phyloP scores from a whole-genome alignment of 2,113 vertebrate genomes.

The Dendrocopos noguchii region DNA sequence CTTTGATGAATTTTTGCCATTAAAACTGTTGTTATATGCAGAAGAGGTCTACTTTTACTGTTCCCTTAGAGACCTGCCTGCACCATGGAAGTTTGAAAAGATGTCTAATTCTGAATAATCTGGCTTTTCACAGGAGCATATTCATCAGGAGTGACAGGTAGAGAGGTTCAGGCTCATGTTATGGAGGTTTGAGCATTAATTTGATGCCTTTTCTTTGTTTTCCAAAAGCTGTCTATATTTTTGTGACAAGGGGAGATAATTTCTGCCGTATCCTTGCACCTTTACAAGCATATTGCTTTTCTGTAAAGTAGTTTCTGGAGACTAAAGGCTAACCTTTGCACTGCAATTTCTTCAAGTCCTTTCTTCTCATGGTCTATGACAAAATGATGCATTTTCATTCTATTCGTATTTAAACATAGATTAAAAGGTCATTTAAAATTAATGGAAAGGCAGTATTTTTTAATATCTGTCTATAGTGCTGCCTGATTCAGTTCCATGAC shows the following conservation, averaged over 20 bases:
- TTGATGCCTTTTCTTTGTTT: constrained; percentile 60
- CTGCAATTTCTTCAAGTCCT: neutral
- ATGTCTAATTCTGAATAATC: constrained; percentile 62
- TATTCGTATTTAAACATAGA: constrained; percentile 72
- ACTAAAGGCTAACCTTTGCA: constrained; percentile 33
- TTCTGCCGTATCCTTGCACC: constrained; percentile 39
- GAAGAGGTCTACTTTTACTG: constrained; percentile 37
- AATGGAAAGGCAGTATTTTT: constrained; percentile 76
- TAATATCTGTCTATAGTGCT: constrained; percentile 61
- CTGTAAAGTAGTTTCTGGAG: constrained; percentile 1
- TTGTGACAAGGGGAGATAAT: constrained; percentile 53
- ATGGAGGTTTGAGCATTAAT: constrained; percentile 52
- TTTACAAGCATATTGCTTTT: constrained; percentile 27
- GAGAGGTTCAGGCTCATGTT: constrained; percentile 20
- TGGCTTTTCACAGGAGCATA: constrained; percentile 54
- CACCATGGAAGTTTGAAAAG: constrained; percentile 61
- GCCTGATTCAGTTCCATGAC: constrained; percentile 48
- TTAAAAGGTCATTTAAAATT: constrained; percentile 78
- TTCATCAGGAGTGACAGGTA: constrained; percentile 63
- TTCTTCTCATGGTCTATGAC: constrained; percentile 30
- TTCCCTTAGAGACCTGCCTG: constrained; percentile 51
- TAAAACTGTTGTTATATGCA: constrained; percentile 68
- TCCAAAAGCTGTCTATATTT: constrained; percentile 60
- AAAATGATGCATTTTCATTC: constrained; percentile 69
- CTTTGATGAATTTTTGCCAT: constrained; percentile 70